A percentile compares a stretch with the other conserved stretches of the same genome.
These are phyloP conservation scores for Upupa epops DNA, from an alignment of 2,113 vertebrate genomes.

Conservation along the genomic window DNA sequence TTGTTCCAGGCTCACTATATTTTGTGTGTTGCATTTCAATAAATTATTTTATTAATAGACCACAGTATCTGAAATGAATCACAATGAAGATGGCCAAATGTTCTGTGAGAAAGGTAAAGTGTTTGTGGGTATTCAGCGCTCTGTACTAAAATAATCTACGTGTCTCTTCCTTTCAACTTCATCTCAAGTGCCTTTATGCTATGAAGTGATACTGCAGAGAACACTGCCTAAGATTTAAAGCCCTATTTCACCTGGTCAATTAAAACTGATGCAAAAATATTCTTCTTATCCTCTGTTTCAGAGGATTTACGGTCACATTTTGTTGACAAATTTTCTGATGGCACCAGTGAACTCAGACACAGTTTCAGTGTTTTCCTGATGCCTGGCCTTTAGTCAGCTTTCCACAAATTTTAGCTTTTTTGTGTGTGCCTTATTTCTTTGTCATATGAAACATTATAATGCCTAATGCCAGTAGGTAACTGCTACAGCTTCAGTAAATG, in stretches of 20 bases:
- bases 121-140: not conserved
- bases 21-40: not conserved
- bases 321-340: not conserved
- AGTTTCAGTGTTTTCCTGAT: not conserved
- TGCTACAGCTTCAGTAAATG: not conserved
- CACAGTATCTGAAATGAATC: conserved; percentile 4
- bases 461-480: not conserved
- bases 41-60: conserved; percentile 32
- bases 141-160: not conserved
- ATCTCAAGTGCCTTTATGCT: not conserved
- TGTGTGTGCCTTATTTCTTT: not conserved
- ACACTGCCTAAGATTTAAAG: not conserved
- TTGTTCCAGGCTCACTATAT: not conserved
- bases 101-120: not conserved
- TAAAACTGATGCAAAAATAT: not conserved
- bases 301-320: not conserved
- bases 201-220: not conserved
- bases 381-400: not conserved
- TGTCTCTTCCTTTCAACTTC: not conserved
- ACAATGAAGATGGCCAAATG: not conserved
- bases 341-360: not conserved
- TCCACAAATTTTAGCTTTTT: not conserved
- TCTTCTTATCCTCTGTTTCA: not conserved
- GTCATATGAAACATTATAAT: not conserved
- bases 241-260: not conserved